Percentiles rank a stretch among this genome's conserved stretches.
Conservation (phyloP, 2,888 invertebrate genomes). For the Pterostichus niger region DNA sequence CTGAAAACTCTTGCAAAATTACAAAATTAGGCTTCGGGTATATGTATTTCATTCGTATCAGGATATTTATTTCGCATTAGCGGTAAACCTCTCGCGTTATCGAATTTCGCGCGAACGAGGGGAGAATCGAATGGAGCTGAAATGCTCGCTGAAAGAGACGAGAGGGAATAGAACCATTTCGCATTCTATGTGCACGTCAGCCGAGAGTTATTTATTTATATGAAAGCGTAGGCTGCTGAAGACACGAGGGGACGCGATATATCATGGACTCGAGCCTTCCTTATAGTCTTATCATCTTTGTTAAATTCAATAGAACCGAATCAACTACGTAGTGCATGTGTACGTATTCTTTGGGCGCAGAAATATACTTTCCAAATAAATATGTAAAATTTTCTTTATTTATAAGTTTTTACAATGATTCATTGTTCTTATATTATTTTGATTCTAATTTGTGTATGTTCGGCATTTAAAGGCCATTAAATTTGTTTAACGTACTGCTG, state of each 20-base stretch:
- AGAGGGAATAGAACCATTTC: slow-evolving; percentile 21
- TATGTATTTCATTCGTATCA: slow-evolving; percentile 27
- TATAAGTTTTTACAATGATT: no score
- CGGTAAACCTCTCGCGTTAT: slow-evolving; percentile 39
- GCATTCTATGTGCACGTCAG: slow-evolving; percentile 32
- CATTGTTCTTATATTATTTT: no score
- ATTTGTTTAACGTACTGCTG: no score
- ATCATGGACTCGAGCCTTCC: not conserved
- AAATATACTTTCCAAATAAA: no score
- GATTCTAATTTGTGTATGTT: no score
- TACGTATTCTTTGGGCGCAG: not conserved
- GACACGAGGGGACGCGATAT: slow-evolving; percentile 33
- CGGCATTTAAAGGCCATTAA: no score
- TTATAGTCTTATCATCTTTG: not conserved
- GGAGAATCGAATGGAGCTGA: slow-evolving; percentile 7
- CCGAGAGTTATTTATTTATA: slow-evolving; percentile 48
- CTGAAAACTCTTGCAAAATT: not conserved
- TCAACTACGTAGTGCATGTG: not conserved
- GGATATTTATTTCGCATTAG: slow-evolving; percentile 47
- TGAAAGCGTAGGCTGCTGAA: slow-evolving; percentile 3
- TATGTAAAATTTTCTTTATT: no score
- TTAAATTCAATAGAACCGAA: not conserved
- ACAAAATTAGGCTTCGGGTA: not conserved
- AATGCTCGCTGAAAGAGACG: not conserved
- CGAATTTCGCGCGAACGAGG: slow-evolving; percentile 38